A percentile compares a stretch with the other conserved stretches of the same genome.
Conservation (phyloP, 2,797 vertebrate genomes). For the Acipenser ruthenus region DNA sequence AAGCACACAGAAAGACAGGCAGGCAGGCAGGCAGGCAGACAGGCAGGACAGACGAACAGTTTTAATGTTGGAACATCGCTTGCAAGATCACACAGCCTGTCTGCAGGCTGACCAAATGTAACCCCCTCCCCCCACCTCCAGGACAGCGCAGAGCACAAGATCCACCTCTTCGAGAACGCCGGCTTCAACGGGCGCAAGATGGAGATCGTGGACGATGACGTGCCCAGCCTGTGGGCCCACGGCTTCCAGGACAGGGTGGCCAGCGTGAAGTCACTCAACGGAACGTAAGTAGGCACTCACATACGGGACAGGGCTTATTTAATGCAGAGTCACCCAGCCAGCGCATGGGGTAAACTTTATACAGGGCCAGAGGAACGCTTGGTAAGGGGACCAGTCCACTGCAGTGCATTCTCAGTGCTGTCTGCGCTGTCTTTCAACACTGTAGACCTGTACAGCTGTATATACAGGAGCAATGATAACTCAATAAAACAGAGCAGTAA, state of each 20-base stretch:
- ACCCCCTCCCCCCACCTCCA: slow-evolving; percentile 29
- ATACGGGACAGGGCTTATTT: too few relatives aligned
- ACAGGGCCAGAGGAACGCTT: background rate
- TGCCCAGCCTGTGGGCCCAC: slow-evolving; percentile 84
- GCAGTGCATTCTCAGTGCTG: background rate
- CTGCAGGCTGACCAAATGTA: too few relatives aligned
- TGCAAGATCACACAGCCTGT: too few relatives aligned
- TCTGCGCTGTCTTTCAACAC: background rate
- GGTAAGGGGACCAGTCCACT: background rate
- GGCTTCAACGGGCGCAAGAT: slow-evolving; percentile 77
- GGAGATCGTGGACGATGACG: slow-evolving; percentile 82
- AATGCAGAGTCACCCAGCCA: too few relatives aligned
- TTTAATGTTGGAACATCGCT: background rate
- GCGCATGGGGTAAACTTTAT: too few relatives aligned
- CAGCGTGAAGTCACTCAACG: slow-evolving; percentile 70
- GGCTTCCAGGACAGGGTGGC: slow-evolving; percentile 85
- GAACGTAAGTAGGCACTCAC: slow-evolving; percentile 67
- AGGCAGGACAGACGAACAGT: background rate
- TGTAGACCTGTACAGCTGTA: too few relatives aligned
- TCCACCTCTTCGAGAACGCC: slow-evolving; percentile 75
- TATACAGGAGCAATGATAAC: too few relatives aligned
- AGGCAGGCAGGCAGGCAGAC: background rate
- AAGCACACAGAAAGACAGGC: background rate
- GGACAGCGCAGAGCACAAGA: slow-evolving; percentile 79
- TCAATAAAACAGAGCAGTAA: too few relatives aligned